Base-by-base conservation (phyloP, 1,140 invertebrate genomes). In the Andrena cerasifolii region DNA sequence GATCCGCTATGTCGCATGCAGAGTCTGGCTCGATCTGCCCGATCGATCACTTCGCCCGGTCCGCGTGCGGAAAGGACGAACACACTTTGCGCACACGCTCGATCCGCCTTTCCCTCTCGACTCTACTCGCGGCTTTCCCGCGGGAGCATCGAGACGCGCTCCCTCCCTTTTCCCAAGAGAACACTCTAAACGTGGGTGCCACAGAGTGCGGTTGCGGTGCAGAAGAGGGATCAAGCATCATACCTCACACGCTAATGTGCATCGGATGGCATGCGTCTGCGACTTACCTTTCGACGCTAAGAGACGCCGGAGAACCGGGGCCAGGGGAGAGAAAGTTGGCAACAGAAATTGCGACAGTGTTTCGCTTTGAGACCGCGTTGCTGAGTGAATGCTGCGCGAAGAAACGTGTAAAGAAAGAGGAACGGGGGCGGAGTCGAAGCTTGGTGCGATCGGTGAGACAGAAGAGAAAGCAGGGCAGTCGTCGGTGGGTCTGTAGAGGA, bases 1-100 rank as follows among this genome's bases (percentile, higher is more conserved):
- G 49, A 31, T 33, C 28, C 7, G 58, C 82, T 83, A 83, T 49
- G 18, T 72, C 66, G 26, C 82, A 84, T 84, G 82, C 72, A 83
- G 16, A 72, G 26, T 59, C 18, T 36, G 31, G 31, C 24, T 7
- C n/a, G n/a, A n/a, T n/a, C n/a, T n/a, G n/a, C 31, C 5, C 21
- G 7, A 21, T 40, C 8, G 3, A 26, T 2, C 3, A 26, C 21
- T 7, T 8, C 58, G 33, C 21, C 14, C 28, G 0, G 5, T 14
- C 2, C 28, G 16, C 10, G 12, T 16, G 16, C 21, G 61, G 4
- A 54, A 40, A 40, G n/a, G 21, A 7, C n/a, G 33, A 5, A 40
- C n/a, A 10, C 18, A 36, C n/a, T n/a, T n/a, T n/a, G n/a, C n/a
- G n/a, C 56, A n/a, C 56, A 12, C 33, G n/a, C 58, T n/a, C 18